Evolutionary conservation across 1,140 invertebrate genomes (phyloP).

Genomic region (Octopus sinensis): DNA sequence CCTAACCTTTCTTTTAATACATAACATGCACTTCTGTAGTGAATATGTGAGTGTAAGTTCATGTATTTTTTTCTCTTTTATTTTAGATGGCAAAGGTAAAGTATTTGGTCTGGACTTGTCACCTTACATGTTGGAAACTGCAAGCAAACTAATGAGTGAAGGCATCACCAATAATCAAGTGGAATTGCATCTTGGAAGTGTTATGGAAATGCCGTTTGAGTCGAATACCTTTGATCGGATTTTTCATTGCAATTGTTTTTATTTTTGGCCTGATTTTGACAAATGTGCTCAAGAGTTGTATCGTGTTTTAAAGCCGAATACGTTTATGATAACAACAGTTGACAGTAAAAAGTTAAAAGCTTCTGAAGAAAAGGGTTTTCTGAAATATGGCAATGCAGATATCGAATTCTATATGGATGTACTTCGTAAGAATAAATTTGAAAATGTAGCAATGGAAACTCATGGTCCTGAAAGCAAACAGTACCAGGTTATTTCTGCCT

Average conservation of each 20-base stretch:
- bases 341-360: constrained; percentile 20
- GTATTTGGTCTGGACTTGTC: constrained; percentile 41
- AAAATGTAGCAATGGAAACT: constrained; percentile 33
- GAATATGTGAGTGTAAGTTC: too few relatives aligned
- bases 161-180: constrained; percentile 32
- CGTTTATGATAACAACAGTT: constrained; percentile 36
- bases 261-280: constrained; percentile 39
- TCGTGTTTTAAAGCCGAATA: constrained; percentile 38
- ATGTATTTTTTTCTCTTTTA: neutral
- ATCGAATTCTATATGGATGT: constrained; percentile 34
- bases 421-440: constrained; percentile 34
- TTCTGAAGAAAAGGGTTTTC: constrained; percentile 21
- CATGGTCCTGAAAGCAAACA: constrained; percentile 14
- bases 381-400: constrained; percentile 34
- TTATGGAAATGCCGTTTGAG: constrained; percentile 31
- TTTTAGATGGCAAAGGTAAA: constrained; percentile 40
- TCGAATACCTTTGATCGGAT: constrained; percentile 36
- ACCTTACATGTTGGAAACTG: constrained; percentile 32
- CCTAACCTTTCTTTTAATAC: too few relatives aligned
- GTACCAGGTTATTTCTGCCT: constrained; percentile 33
- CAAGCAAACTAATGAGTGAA: constrained; percentile 20
- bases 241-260: constrained; percentile 43
- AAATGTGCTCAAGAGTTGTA: constrained; percentile 30
- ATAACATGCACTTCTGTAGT: too few relatives aligned
- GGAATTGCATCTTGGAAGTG: constrained; percentile 27